A percentile compares a stretch with the other conserved stretches of the same genome.
phyloP scores from a whole-genome alignment of 2,888 invertebrate species.

The Microdon myrmicae region DNA sequence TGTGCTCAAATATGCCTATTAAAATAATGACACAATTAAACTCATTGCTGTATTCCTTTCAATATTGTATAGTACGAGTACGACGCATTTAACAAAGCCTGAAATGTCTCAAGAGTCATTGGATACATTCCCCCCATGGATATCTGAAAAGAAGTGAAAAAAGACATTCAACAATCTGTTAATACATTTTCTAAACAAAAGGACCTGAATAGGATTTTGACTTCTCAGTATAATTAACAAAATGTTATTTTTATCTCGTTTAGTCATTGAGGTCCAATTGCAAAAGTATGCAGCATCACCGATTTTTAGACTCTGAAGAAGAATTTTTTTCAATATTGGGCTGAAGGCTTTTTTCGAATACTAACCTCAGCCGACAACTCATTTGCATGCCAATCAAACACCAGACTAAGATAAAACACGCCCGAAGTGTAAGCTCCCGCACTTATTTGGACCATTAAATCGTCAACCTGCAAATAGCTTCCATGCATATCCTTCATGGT shows the following conservation, averaged over 20 bases:
- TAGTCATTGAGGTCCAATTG: constrained; percentile 44
- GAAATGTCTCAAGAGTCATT: constrained; percentile 55
- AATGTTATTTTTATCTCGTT: constrained; percentile 41
- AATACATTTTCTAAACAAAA: no score
- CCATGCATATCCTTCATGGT: background rate
- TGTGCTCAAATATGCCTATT: no score
- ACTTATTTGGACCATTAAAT: constrained; percentile 23
- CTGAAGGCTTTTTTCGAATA: background rate
- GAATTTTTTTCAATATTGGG: background rate
- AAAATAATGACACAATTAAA: no score
- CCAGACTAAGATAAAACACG: constrained; percentile 45
- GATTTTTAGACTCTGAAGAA: constrained; percentile 48
- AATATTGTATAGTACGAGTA: constrained; percentile 55
- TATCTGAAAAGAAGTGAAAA: constrained; percentile 40
- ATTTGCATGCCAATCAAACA: constrained; percentile 55
- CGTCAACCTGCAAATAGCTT: constrained; percentile 37
- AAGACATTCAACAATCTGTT: no score
- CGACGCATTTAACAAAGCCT: constrained; percentile 51
- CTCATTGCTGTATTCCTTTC: constrained; percentile 11
- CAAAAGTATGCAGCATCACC: constrained; percentile 52
- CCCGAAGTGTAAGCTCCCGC: constrained; percentile 44
- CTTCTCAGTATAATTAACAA: constrained; percentile 49
- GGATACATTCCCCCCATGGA: constrained; percentile 54
- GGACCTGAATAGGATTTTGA: constrained; percentile 52
- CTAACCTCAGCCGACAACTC: constrained; percentile 55